These are phyloP conservation scores for Teleogryllus oceanicus DNA, from an alignment of 2,888 invertebrate species.

Conservation along the genomic window DNA sequence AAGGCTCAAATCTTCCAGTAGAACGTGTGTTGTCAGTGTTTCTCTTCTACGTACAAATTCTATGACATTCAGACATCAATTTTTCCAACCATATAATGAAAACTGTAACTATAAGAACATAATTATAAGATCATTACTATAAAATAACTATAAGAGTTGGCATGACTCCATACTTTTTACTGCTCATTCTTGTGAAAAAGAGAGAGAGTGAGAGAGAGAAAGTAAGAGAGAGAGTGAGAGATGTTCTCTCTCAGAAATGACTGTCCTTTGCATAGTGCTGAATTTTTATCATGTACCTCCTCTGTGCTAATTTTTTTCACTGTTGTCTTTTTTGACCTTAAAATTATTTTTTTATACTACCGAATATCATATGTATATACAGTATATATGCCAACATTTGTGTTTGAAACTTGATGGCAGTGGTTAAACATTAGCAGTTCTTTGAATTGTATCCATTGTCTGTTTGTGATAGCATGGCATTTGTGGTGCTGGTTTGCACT, in stretches of 20 bases:
- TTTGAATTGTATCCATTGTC: slow-evolving; percentile 18
- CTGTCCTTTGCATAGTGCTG: neutral
- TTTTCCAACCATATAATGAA: neutral
- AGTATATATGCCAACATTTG: slow-evolving; percentile 3
- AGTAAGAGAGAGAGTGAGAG: too few relatives aligned
- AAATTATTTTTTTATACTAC: neutral
- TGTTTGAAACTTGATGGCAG: slow-evolving; percentile 18
- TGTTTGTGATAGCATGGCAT: slow-evolving; percentile 18
- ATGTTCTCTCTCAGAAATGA: neutral
- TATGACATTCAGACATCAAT: neutral
- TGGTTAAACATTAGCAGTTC: slow-evolving; percentile 18
- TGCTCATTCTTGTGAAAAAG: neutral
- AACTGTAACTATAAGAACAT: neutral
- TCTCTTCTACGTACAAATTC: slow-evolving; percentile 3
- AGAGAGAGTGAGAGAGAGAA: too few relatives aligned
- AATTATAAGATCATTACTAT: too few relatives aligned
- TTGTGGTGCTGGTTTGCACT: slow-evolving; percentile 18
- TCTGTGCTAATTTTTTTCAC: neutral
- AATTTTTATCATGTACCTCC: neutral
- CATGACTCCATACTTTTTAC: neutral
- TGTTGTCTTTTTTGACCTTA: slow-evolving; percentile 9
- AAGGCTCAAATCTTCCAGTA: slow-evolving; percentile 10
- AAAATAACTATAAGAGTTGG: too few relatives aligned
- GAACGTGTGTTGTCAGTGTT: neutral
- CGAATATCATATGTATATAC: slow-evolving; percentile 3